These are phyloP conservation scores for Dromas ardeola DNA, from an alignment of 2,113 vertebrate species.

Conservation along the genomic window DNA sequence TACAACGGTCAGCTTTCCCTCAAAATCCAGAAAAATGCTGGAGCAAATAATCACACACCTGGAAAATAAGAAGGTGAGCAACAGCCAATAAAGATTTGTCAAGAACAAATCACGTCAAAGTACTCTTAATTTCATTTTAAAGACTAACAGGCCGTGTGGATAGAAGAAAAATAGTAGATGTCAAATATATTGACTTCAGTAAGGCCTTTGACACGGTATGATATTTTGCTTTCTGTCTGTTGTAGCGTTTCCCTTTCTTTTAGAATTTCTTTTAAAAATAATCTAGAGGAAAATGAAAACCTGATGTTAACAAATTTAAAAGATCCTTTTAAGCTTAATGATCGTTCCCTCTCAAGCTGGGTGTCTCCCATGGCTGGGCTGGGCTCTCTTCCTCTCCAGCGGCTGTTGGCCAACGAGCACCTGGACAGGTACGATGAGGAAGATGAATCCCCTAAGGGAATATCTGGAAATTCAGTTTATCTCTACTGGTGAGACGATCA, in stretches of 20 bases:
- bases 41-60: neutral
- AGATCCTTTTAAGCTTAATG: neutral
- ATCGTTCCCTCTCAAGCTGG: neutral
- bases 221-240: neutral
- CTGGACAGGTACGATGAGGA: neutral
- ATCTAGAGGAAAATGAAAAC: neutral
- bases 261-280: neutral
- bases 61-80: neutral
- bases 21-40: neutral
- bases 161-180: neutral
- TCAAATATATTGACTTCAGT: neutral
- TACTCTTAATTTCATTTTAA: neutral
- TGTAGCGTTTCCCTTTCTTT: neutral
- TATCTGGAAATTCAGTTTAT: neutral
- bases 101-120: neutral
- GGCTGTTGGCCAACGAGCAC: rapidly evolving
- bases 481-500: neutral
- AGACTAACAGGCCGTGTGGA: neutral
- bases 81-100: neutral
- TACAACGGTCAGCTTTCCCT: neutral
- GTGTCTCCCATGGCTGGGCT: neutral
- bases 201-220: neutral
- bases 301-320: neutral
- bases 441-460: no score
- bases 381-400: neutral